A percentile compares a stretch with the other conserved stretches of the same genome.
Conservation (phyloP, 2,797 vertebrate species). For the Sebastes taczanowskii region DNA sequence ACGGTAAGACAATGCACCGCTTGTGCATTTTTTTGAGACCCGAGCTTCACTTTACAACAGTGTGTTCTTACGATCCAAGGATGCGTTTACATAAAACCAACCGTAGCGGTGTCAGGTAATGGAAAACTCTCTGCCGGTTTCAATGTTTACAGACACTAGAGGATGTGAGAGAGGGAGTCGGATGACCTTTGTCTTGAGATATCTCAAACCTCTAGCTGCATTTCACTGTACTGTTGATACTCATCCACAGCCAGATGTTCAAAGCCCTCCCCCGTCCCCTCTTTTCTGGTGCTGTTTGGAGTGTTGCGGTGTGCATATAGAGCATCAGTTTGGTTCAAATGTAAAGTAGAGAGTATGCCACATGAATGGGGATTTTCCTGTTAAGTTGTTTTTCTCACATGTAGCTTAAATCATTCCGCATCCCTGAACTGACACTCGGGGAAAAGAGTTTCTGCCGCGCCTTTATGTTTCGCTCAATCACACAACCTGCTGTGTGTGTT, state of each 20-base stretch:
- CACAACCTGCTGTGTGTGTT: constrained; percentile 23
- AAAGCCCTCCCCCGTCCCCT: neutral
- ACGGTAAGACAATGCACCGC: constrained; percentile 4
- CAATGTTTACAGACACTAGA: constrained; percentile 48
- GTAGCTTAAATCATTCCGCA: constrained; percentile 27
- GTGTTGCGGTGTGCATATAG: neutral
- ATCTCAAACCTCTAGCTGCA: constrained; percentile 43
- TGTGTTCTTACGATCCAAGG: constrained; percentile 9
- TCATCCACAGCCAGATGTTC: constrained; percentile 55
- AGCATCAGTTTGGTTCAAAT: constrained; percentile 10
- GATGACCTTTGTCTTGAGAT: constrained; percentile 58
- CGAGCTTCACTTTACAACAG: constrained; percentile 19
- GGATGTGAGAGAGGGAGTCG: constrained; percentile 30
- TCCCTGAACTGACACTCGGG: neutral
- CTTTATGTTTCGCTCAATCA: constrained; percentile 40
- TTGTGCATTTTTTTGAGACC: constrained; percentile 27
- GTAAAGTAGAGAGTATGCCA: neutral
- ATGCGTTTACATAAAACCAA: constrained; percentile 53
- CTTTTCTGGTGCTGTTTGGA: constrained; percentile 21
- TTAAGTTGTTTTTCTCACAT: constrained; percentile 43
- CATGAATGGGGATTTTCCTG: constrained; percentile 48
- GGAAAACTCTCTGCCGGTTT: constrained; percentile 36
- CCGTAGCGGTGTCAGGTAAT: constrained; percentile 42
- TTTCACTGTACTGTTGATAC: constrained; percentile 22
- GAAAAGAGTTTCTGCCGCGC: constrained; percentile 9